These are phyloP conservation scores for Melopsittacus undulatus DNA, from an alignment of 2,797 vertebrate species.

Conservation along the genomic window DNA sequence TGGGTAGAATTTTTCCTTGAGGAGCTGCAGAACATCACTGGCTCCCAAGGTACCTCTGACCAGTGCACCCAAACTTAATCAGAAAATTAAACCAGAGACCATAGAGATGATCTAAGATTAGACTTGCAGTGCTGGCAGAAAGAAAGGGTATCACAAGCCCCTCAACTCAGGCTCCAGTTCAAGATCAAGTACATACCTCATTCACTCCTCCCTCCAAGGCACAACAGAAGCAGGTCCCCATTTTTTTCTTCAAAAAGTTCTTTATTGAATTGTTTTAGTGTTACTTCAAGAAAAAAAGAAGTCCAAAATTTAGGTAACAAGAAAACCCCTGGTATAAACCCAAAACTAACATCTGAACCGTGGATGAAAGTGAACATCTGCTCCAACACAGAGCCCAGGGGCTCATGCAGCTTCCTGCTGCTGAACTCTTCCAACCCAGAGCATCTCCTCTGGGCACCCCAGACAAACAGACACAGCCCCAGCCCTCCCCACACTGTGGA, in stretches of 20 bases:
- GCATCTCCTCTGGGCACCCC: no score
- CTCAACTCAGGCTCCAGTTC: background rate
- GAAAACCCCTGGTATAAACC: slow-evolving; percentile 67
- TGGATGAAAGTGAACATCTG: background rate
- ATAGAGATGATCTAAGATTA: no score
- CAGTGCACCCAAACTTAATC: background rate
- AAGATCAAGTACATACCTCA: no score
- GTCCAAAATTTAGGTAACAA: slow-evolving; percentile 77
- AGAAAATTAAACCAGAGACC: no score
- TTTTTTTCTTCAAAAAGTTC: slow-evolving; percentile 69
- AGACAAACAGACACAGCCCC: no score
- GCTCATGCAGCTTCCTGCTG: background rate
- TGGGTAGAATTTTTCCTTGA: background rate
- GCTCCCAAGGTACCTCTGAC: background rate
- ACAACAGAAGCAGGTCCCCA: background rate
- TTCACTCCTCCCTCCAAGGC: no score
- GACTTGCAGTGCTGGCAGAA: no score
- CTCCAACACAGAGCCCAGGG: background rate
- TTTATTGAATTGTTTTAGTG: slow-evolving; percentile 78
- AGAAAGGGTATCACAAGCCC: background rate
- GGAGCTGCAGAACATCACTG: background rate
- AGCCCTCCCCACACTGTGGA: no score
- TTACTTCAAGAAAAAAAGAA: slow-evolving; percentile 76
- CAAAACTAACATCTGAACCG: slow-evolving; percentile 45
- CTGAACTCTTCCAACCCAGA: background rate